Conservation (phyloP, 2,888 invertebrate genomes). For the Globia sparganii region DNA sequence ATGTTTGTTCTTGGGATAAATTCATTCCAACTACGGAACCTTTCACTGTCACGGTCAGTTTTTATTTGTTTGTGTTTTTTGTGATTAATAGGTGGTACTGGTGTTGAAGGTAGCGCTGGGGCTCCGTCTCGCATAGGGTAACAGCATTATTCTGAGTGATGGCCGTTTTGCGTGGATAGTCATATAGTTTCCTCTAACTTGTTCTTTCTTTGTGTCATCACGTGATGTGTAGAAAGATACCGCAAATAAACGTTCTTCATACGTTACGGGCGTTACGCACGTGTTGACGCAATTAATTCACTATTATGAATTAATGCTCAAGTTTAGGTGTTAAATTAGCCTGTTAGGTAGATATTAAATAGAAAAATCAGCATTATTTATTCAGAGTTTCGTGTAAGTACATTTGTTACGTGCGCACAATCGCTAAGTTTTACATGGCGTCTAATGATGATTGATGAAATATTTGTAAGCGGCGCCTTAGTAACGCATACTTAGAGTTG, state of each 20-base stretch:
- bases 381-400: conserved; percentile 44
- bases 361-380: conserved; percentile 33
- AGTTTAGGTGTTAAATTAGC: background rate
- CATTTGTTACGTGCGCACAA: conserved; percentile 48
- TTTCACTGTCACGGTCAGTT: too few relatives aligned
- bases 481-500: conserved; percentile 42
- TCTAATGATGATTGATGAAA: conserved; percentile 61
- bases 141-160: background rate
- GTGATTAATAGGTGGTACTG: background rate
- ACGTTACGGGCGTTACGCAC: background rate
- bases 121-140: background rate
- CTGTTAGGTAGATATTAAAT: conserved; percentile 7
- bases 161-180: background rate
- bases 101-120: background rate
- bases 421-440: conserved; percentile 40
- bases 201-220: background rate
- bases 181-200: background rate
- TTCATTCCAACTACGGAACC: too few relatives aligned
- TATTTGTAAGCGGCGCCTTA: conserved; percentile 53
- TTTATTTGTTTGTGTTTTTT: background rate
- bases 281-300: background rate
- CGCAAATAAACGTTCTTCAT: background rate
- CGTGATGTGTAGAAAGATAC: background rate
- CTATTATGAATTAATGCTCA: background rate
- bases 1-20: too few relatives aligned